These are phyloP conservation scores for Epicampocera succincta DNA, from an alignment of 2,888 invertebrate species.

Conservation along the genomic window DNA sequence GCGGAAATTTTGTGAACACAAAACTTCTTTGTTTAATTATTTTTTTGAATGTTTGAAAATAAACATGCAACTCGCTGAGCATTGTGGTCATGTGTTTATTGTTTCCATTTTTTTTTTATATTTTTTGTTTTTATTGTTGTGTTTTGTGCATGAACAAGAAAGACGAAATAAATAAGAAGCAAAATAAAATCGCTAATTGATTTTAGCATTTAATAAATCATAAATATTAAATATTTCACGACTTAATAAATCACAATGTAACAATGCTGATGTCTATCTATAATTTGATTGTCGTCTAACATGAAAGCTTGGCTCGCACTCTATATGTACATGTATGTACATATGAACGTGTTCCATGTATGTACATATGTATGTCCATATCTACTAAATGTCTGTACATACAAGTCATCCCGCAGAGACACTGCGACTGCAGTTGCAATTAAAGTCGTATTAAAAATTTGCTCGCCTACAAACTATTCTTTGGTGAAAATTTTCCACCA, in stretches of 20 bases:
- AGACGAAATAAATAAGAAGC: background rate
- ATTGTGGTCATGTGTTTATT: background rate
- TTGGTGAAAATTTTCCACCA: slow-evolving; percentile 26
- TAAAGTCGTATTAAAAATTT: slow-evolving; percentile 37
- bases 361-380: background rate
- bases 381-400: background rate
- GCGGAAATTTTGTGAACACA: background rate
- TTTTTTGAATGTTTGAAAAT: slow-evolving; percentile 13
- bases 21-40: background rate
- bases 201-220: slow-evolving; percentile 64
- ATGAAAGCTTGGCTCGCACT: slow-evolving; percentile 60
- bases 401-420: slow-evolving; percentile 36
- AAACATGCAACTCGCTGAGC: slow-evolving; percentile 10
- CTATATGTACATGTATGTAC: slow-evolving; percentile 10
- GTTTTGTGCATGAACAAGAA: background rate
- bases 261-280: slow-evolving; percentile 64
- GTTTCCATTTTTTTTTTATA: background rate
- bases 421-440: slow-evolving; percentile 34
- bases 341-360: background rate
- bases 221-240: slow-evolving; percentile 60
- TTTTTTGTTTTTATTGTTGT: too few species aligned
- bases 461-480: background rate
- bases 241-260: slow-evolving; percentile 61
- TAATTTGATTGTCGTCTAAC: slow-evolving; percentile 68
- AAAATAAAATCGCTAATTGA: slow-evolving; percentile 54